Base-by-base conservation (phyloP, 2,888 invertebrate genomes). In the Marronus borbonicus region DNA sequence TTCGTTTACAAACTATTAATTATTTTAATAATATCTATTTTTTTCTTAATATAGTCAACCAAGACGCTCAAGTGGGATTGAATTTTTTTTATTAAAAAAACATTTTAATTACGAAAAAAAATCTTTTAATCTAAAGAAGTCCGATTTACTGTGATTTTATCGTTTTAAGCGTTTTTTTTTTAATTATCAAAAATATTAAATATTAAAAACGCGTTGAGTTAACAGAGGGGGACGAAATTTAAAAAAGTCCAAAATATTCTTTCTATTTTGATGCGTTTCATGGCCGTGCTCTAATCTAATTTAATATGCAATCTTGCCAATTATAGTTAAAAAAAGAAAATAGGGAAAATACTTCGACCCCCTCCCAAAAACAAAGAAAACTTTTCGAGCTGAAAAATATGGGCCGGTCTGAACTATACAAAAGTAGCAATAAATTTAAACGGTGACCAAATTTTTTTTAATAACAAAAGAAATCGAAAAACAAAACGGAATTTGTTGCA, bases 401-500 rank as follows among this genome's bases (percentile, higher is more conserved):
- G 10, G 77, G 72, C 77, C 77, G 77, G 72, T 72, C 31, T 52
- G 70, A 17, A 39, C 20, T 55, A 55, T 70, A 70, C 64, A 60
- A 68, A 55, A 44, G 49, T 72, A 77, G 77, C 77, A 77, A 77
- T 77, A 74, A 70, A 70, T 70, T 44, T 44, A 44, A 44, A 44
- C 44, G 44, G 44, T 8, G 44, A 44, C 44, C 44, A 44, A 10
- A 58, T 31, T 62, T 60, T 60, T 20, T 60, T 20, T 31, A 31
- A 3, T 55, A 55, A 44, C 28, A 70, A 70, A 28, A 70, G 24
- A 60, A 77, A 49, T 31, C 31, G 31, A 60, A 64, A 77, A 70
- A 70, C 28, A 5, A 31, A 31, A 31, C 31, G 70, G 78, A 82
- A 80, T 81, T 82, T 77, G 82, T 82, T 82, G 82, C 82, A 82